Conservation (phyloP, 2,113 vertebrate genomes). For the Toxostoma redivivum region DNA sequence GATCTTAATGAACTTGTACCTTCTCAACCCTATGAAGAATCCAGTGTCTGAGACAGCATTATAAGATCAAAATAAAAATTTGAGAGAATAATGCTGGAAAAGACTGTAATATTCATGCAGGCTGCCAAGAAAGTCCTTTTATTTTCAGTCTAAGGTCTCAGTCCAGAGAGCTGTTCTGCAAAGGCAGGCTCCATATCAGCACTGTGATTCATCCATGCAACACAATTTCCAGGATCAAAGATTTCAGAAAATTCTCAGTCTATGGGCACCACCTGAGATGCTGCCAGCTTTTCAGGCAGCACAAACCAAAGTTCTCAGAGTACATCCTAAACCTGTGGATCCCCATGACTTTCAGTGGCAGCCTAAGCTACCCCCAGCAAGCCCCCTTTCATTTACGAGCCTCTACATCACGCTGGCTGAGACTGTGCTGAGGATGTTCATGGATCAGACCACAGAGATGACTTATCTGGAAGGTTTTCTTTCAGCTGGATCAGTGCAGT, state of each 20-base stretch:
- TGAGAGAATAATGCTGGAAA: neutral
- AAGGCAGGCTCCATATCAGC: neutral
- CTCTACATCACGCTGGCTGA: rapidly evolving
- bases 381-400: rapidly evolving
- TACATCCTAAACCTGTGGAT: neutral
- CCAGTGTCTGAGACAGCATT: neutral
- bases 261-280: neutral
- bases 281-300: neutral
- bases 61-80: neutral
- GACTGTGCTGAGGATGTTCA: neutral
- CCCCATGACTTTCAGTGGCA: neutral
- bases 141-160: neutral
- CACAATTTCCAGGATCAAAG: neutral
- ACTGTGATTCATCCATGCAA: neutral
- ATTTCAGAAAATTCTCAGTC: neutral
- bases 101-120: neutral
- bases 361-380: neutral
- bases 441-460: neutral
- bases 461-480: neutral
- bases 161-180: neutral
- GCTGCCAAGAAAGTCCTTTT: neutral
- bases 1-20: neutral
- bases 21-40: neutral
- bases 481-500: neutral
- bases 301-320: neutral